phyloP scores from a whole-genome alignment of 2,888 invertebrate genomes.

The Crepidodera aurea region DNA sequence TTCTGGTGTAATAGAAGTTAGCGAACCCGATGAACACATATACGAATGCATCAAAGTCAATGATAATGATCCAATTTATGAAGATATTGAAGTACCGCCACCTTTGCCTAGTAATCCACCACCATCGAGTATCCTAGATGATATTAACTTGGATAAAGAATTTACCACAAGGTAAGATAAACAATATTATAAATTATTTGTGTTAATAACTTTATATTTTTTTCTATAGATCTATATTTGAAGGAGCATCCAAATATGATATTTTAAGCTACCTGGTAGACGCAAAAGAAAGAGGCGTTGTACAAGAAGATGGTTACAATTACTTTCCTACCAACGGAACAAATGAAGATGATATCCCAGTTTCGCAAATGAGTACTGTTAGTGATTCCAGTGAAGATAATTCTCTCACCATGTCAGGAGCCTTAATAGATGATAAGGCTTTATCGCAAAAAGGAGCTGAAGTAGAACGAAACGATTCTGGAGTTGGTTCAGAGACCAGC shows the following conservation, averaged over 20 bases:
- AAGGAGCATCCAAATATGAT: conserved; percentile 87
- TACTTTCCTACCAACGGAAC: conserved; percentile 67
- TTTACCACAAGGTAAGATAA: conserved; percentile 65
- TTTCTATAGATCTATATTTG: conserved; percentile 76
- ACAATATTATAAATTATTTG: background rate
- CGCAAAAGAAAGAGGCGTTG: conserved; percentile 79
- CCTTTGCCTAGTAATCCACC: conserved; percentile 82
- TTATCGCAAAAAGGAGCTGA: conserved; percentile 73
- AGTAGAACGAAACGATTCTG: conserved; percentile 91
- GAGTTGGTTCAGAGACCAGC: conserved; percentile 91
- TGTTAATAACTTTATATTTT: too few relatives aligned
- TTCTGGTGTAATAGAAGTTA: conserved; percentile 73
- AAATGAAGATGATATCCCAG: conserved; percentile 66
- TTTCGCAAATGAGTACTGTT: conserved; percentile 80
- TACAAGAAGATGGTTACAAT: conserved; percentile 75
- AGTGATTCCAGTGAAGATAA: conserved; percentile 88
- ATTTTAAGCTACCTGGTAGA: conserved; percentile 89
- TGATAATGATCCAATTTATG: conserved; percentile 76
- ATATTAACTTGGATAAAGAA: conserved; percentile 76
- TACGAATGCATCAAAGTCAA: conserved; percentile 78
- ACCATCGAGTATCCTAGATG: conserved; percentile 70
- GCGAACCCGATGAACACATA: conserved; percentile 73
- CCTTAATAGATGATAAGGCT: conserved; percentile 66
- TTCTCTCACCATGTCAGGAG: conserved; percentile 71
- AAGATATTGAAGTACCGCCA: conserved; percentile 81